Conservation (phyloP, 1,140 invertebrate species). For the Brachionus koreanus region DNA sequence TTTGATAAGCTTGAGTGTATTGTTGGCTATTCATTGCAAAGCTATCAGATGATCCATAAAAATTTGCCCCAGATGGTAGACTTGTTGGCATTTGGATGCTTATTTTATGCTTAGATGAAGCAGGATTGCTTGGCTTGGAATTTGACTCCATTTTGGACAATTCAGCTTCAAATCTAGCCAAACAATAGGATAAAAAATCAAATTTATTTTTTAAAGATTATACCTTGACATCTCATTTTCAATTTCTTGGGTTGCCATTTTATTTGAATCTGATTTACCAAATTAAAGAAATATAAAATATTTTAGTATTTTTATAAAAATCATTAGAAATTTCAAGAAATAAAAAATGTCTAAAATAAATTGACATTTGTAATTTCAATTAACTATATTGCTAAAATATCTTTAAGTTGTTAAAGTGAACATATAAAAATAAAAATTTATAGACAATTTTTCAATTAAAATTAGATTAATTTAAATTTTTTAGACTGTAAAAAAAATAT, state of each 20-base stretch:
- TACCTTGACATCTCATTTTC: slow-evolving; percentile 31
- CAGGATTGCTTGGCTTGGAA: neutral
- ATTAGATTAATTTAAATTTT: no score
- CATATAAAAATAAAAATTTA: no score
- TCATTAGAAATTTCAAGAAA: no score
- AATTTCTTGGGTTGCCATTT: slow-evolving; percentile 20
- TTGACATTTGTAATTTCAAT: no score
- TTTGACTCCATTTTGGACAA: neutral
- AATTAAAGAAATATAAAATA: neutral
- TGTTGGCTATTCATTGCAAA: neutral
- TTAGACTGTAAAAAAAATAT: no score
- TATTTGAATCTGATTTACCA: neutral
- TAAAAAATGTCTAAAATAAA: no score
- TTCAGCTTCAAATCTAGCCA: slow-evolving; percentile 27
- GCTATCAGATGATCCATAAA: neutral
- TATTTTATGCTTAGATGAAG: slow-evolving; percentile 21
- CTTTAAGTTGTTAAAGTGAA: no score
- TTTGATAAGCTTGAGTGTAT: neutral
- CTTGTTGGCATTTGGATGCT: slow-evolving; percentile 40
- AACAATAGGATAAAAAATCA: neutral
- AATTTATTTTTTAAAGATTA: neutral
- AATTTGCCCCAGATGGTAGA: neutral
- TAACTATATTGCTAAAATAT: no score
- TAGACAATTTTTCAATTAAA: no score
- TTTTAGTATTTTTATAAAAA: no score